Evolutionary conservation across 2,888 invertebrate species (phyloP).

Genomic region (Willowsia nigromaculata): DNA sequence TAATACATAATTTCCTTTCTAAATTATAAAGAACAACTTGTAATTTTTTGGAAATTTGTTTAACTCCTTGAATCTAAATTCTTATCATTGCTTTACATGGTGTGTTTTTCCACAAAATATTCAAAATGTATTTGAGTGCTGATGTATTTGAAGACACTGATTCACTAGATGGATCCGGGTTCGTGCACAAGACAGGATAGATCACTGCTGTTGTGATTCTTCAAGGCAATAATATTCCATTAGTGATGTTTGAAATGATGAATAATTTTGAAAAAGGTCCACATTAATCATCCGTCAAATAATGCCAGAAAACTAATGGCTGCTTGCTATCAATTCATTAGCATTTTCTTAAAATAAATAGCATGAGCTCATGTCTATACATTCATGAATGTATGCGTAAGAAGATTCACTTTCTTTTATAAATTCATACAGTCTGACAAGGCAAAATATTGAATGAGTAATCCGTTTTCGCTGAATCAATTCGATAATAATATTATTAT

Average conservation of each 20-base stretch:
- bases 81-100: neutral
- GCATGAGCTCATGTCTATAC: neutral
- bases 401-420: conserved; percentile 53
- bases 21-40: neutral
- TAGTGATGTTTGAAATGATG: neutral
- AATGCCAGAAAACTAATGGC: conserved; percentile 1
- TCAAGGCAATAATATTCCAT: neutral
- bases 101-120: neutral
- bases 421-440: neutral
- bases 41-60: neutral
- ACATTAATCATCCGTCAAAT: conserved; percentile 6
- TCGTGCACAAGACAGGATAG: neutral
- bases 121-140: neutral
- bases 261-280: neutral
- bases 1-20: neutral
- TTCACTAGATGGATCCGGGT: neutral
- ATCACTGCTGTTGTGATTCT: neutral
- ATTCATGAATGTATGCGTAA: too few relatives aligned
- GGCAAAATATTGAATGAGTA: conserved; percentile 24
- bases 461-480: neutral
- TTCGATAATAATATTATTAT: neutral
- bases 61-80: neutral
- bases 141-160: neutral
- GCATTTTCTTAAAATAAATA: neutral
- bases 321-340: conserved; percentile 5